phyloP scores from a whole-genome alignment of 2,113 vertebrate species.

The Caretta caretta region DNA sequence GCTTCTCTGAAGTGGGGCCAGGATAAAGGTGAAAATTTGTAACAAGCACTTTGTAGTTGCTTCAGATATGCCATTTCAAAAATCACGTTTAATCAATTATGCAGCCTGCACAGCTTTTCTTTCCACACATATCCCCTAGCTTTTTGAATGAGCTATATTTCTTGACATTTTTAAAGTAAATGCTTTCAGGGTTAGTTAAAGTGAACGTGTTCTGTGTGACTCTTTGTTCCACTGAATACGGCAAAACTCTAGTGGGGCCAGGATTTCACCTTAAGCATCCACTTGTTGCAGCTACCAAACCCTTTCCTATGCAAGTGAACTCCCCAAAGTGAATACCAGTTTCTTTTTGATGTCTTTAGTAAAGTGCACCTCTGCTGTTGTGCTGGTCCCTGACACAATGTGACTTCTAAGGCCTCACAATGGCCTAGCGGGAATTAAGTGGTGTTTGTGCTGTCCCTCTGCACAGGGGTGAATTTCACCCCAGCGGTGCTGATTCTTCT shows the following conservation, averaged over 20 bases:
- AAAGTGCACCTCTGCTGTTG: not conserved
- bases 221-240: conserved; percentile 32
- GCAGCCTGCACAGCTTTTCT: not conserved
- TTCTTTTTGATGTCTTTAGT: accelerated
- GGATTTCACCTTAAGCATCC: not conserved
- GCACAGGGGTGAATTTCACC: not conserved
- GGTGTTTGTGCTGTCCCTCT: not conserved
- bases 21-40: not conserved
- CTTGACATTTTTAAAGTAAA: not conserved
- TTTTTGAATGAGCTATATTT: not conserved
- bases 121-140: not conserved
- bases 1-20: not conserved
- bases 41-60: too few species aligned
- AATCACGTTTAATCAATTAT: not conserved
- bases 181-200: not conserved
- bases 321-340: not conserved
- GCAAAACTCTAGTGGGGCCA: not conserved
- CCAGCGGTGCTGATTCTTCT: not conserved
- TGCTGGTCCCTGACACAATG: not conserved
- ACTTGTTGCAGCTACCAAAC: conserved; percentile 15
- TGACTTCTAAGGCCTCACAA: not conserved
- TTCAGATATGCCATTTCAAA: not conserved
- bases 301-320: conserved; percentile 37
- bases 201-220: not conserved
- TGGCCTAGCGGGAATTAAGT: not conserved